Conservation (phyloP, 2,888 invertebrate genomes). For the Microchrysa polita region DNA sequence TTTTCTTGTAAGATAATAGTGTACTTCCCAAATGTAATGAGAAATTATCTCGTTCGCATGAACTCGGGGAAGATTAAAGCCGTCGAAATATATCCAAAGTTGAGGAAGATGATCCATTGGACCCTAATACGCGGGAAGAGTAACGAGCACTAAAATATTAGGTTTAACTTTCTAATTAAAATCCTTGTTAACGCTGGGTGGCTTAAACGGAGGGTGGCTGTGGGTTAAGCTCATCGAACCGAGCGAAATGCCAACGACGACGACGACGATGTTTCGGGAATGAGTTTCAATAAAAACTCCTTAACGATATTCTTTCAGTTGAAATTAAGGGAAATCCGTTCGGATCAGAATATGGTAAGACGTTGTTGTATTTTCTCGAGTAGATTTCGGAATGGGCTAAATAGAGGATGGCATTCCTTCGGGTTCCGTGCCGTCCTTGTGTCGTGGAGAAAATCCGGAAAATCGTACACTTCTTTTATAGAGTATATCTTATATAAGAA, state of each 20-base stretch:
- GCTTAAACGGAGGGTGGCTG: not conserved
- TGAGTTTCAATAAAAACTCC: not conserved
- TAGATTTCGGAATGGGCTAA: too few relatives aligned
- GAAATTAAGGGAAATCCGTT: not conserved
- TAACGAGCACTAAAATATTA: constrained; percentile 5
- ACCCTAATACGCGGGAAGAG: too few relatives aligned
- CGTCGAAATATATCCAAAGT: not conserved
- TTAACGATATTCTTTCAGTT: constrained; percentile 9
- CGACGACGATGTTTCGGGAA: too few relatives aligned
- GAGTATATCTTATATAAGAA: not conserved
- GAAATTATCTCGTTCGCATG: constrained; percentile 4
- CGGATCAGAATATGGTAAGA: too few relatives aligned
- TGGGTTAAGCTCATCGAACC: too few relatives aligned
- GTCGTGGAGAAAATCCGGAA: not conserved
- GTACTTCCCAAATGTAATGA: constrained; percentile 1
- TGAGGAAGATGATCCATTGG: not conserved
- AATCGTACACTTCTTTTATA: too few relatives aligned
- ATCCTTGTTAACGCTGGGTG: constrained; percentile 5
- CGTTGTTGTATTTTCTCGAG: too few relatives aligned
- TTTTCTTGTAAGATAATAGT: not conserved
- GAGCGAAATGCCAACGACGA: too few relatives aligned
- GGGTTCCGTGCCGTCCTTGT: too few relatives aligned
- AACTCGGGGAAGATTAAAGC: constrained; percentile 9
- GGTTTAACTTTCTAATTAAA: constrained; percentile 31
- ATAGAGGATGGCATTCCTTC: too few relatives aligned